Base-by-base conservation (phyloP, 1,140 invertebrate species). In the Whitmania pigra region DNA sequence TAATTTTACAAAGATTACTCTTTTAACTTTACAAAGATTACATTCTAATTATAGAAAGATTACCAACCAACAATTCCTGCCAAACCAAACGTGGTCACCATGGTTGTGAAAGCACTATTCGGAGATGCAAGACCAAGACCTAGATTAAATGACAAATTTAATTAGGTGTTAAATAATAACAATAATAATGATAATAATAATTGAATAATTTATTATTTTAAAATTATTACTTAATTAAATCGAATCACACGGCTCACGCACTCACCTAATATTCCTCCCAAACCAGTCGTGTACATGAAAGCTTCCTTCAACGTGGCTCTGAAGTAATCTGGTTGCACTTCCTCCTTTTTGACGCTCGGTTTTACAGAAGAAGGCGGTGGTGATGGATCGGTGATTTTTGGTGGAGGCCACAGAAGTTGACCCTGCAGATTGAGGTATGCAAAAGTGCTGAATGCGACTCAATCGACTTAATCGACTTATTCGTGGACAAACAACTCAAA, bases 41-140 rank as follows among this genome's bases (percentile, higher is more conserved):
- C n/a, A n/a, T n/a, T n/a, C n/a, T n/a, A n/a, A n/a, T n/a, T n/a
- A n/a, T n/a, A 60, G 27, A 60, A 5, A 60, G 0, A 20, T 17
- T 31, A 76, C 81, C 73, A 75, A 77, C 91, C 92, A 53, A 93
- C 90, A 77, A 94, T 88, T 79, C 89, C 89, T 75, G 90, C 85
- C 68, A 94, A 80, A 63, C 89, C 88, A 77, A 94, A 88, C 15
- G 90, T 92, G 1, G 90, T 90, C 27, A 90, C 87, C 90, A 93
- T 94, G 15, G 89, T 88, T 0, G 90, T 90, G 78, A 94, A 93
- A 27, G 88, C 86, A 15, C 88, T 83, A 81, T 91, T 92, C 4
- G 92, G 92, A 53, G 90, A 89, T 0, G 84, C 85, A 43, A 87
- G 84, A 60, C 91, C 91, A 2, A 93, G 81, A 43, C 86, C 87